phyloP scores from a whole-genome alignment of 1,140 invertebrate genomes.

The Trichogramma pretiosum region DNA sequence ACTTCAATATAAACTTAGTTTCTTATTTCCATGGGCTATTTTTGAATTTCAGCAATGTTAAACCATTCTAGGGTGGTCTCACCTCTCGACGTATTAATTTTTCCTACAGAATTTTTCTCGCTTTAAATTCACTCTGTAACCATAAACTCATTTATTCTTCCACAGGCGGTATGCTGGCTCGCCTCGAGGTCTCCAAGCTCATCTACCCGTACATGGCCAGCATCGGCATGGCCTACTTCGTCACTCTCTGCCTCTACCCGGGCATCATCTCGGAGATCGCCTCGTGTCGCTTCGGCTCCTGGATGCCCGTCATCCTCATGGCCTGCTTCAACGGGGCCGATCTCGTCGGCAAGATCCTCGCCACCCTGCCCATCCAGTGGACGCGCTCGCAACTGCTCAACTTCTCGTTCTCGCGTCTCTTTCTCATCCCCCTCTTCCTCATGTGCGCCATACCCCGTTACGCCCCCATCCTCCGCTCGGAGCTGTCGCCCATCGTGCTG shows the following conservation, averaged over 20 bases:
- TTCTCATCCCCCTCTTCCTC: constrained; percentile 71
- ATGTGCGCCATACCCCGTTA: constrained; percentile 68
- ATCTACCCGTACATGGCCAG: constrained; percentile 85
- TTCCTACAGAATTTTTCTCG: too few relatives aligned
- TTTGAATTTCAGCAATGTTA: too few relatives aligned
- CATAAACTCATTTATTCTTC: neutral
- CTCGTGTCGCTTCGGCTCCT: constrained; percentile 69
- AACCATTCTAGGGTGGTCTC: constrained; percentile 2
- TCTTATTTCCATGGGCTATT: too few relatives aligned
- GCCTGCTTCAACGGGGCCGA: constrained; percentile 78
- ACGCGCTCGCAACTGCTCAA: constrained; percentile 64
- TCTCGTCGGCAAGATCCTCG: constrained; percentile 78
- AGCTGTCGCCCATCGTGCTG: constrained; percentile 59
- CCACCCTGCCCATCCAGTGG: constrained; percentile 72
- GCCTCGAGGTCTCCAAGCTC: constrained; percentile 66
- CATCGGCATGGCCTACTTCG: constrained; percentile 77
- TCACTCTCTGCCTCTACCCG: constrained; percentile 79
- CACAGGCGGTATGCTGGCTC: constrained; percentile 57
- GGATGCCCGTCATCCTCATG: constrained; percentile 90
- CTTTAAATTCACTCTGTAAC: too few relatives aligned
- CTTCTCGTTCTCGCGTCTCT: constrained; percentile 57
- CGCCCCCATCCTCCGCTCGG: constrained; percentile 61
- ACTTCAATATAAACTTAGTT: too few relatives aligned
- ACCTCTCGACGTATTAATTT: too few relatives aligned
- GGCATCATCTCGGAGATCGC: constrained; percentile 81